Evolutionary conservation across 1,140 invertebrate species (phyloP), one percentile per base, ranked within the genome.

Genomic region (Diabrotica virgifera): DNA sequence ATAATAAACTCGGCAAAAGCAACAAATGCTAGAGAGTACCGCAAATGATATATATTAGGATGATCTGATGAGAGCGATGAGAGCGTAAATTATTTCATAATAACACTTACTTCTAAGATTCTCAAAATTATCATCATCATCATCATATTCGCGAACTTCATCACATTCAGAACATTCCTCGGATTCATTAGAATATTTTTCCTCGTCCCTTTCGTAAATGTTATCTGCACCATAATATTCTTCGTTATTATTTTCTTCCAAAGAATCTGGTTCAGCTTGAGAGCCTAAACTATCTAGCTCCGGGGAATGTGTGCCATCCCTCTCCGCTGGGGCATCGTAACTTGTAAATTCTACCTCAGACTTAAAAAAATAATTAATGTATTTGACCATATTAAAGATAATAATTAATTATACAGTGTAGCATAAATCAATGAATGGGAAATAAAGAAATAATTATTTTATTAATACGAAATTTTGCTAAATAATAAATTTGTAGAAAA

Each of bases 141-240:
- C 35, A 14, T 52, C 37, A 53, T 12, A 51, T 51, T 64, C 56
- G 9, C 64, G 50, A 12, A 51, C 52, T 9, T 59, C 62, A 52
- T 58, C 56, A 13, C 36, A 37, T 12, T 58, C 56, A 38, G 9
- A 11, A 38, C 6, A 37, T 12, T 36, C 46, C 8, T 55, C 63
- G 11, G 52, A 38, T 6, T 51, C 58, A 24, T 63, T 60, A 8
- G 55, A 57, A 7, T 11, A 55, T 9, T 55, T 63, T 59, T 64
- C 52, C 46, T 56, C 61, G 51, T 53, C 36, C 10, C 37, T 11
- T 13, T 36, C 55, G 35, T 57, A 13, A 24, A 24, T 53, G 9
- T 40, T 36, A 6, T 58, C 61, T 52, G 38, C 24, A 50, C 6
- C 11, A 37, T 62, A 24, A 36, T 58, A 36, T 8, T 36, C 57